Evolutionary conservation across 2,113 vertebrate species (phyloP).

Genomic region (Excalfactoria chinensis): DNA sequence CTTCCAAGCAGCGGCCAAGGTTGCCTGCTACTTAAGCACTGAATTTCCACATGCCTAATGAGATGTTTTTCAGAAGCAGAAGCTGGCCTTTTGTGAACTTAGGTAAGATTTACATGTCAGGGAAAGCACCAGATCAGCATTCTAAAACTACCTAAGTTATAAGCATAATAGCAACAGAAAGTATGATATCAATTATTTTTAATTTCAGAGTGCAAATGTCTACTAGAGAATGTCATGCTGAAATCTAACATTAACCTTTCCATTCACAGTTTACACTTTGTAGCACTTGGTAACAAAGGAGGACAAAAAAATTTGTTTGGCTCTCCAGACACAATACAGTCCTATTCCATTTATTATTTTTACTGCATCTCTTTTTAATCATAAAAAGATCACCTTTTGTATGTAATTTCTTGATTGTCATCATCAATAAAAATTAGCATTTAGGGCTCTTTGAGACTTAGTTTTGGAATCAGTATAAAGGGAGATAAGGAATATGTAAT

Average conservation of each 20-base stretch:
- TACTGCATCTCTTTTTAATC: slow-evolving; percentile 46
- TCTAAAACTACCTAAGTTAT: neutral
- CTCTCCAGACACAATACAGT: neutral
- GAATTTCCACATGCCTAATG: neutral
- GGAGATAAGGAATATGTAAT: slow-evolving; percentile 67
- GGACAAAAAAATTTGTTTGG: neutral
- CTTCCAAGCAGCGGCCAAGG: neutral
- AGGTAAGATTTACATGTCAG: neutral
- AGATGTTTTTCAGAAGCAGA: neutral
- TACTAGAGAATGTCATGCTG: neutral
- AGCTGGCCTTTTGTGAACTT: neutral
- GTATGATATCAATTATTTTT: neutral
- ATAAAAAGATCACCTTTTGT: slow-evolving; percentile 34
- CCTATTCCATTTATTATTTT: slow-evolving; percentile 52
- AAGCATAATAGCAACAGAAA: neutral
- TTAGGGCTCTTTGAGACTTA: slow-evolving; percentile 60
- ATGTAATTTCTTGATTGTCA: slow-evolving; percentile 69
- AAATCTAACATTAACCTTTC: neutral
- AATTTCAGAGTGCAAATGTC: neutral
- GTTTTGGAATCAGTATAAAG: slow-evolving; percentile 68
- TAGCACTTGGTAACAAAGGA: neutral
- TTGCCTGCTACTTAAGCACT: neutral
- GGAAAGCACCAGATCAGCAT: neutral
- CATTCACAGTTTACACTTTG: neutral
- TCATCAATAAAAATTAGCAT: slow-evolving; percentile 78